Conservation (phyloP, 1,140 invertebrate species). For the Liolophura sinensis region DNA sequence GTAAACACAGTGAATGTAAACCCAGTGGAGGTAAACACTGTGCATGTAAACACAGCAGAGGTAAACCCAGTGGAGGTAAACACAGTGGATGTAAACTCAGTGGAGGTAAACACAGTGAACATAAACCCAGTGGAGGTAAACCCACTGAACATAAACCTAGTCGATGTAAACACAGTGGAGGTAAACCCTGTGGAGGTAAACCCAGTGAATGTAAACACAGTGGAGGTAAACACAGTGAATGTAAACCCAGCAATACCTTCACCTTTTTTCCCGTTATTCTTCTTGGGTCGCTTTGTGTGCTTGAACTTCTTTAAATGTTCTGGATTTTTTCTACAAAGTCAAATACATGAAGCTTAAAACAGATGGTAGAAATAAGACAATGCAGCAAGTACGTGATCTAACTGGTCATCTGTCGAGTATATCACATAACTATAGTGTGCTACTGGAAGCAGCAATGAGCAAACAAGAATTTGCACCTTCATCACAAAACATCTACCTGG, state of each 20-base stretch:
- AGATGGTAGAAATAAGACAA: no score
- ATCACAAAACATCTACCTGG: no score
- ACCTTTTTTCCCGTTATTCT: background rate
- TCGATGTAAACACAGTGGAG: background rate
- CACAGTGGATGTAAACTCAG: background rate
- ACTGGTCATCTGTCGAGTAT: no score
- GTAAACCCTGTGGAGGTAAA: no score
- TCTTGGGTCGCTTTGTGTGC: constrained; percentile 6
- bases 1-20: background rate
- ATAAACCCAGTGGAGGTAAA: background rate
- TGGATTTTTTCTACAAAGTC: constrained; percentile 13
- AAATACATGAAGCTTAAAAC: background rate
- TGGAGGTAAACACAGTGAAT: background rate
- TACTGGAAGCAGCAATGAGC: no score
- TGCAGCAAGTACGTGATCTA: no score
- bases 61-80: no score
- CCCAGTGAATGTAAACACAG: no score
- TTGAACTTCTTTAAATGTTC: constrained; percentile 9
- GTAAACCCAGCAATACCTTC: background rate
- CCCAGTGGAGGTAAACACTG: background rate
- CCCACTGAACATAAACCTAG: background rate
- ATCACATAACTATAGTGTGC: no score
- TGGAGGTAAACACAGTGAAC: background rate
- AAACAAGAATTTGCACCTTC: no score
- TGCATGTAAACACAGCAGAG: background rate